phyloP scores from a whole-genome alignment of 2,113 vertebrate genomes.

The Suncus etruscus region DNA sequence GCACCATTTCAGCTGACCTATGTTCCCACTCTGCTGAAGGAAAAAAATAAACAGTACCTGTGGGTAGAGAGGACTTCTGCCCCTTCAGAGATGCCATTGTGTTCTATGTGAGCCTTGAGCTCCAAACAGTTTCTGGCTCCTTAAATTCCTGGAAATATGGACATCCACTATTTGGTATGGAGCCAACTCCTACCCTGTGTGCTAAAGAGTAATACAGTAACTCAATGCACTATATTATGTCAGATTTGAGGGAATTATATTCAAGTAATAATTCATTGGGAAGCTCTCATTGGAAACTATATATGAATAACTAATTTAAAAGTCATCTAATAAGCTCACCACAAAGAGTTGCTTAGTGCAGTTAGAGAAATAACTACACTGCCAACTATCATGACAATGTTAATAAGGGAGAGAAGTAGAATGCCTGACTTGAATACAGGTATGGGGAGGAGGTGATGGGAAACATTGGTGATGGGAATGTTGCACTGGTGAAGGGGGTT shows the following conservation, averaged over 20 bases:
- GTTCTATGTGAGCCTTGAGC: slow-evolving; percentile 75
- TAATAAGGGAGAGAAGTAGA: too few species aligned
- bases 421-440: too few species aligned
- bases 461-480: too few species aligned
- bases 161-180: neutral
- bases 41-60: slow-evolving; percentile 89
- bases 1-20: slow-evolving; percentile 85
- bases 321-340: too few species aligned
- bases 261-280: neutral
- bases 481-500: too few species aligned
- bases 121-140: slow-evolving; percentile 22
- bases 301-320: too few species aligned
- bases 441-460: too few species aligned
- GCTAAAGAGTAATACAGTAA: neutral
- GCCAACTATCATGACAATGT: too few species aligned
- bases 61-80: slow-evolving; percentile 70
- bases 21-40: slow-evolving; percentile 82
- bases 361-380: too few species aligned
- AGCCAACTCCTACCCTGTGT: neutral
- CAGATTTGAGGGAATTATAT: neutral
- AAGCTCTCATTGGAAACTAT: neutral
- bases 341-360: too few species aligned
- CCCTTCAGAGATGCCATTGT: slow-evolving; percentile 84
- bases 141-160: slow-evolving; percentile 67
- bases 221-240: neutral